Conservation (phyloP, 2,888 invertebrate species). For the Ophion slaviceki region DNA sequence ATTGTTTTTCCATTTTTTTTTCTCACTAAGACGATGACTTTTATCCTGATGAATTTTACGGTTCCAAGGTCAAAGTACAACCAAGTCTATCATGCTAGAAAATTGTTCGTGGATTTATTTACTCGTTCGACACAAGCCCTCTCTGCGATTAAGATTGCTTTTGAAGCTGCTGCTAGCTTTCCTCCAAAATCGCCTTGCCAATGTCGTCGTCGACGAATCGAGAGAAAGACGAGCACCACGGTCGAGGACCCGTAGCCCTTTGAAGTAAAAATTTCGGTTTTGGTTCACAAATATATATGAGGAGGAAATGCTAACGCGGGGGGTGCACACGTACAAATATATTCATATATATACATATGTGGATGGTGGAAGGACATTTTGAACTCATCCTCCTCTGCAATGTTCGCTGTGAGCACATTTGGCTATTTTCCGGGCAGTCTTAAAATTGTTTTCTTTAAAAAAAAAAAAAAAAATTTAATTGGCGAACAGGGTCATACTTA, state of each 20-base stretch:
- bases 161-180: conserved; percentile 60
- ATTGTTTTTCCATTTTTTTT: neutral
- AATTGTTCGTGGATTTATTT: conserved; percentile 10
- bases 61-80: neutral
- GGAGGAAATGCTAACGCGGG: neutral
- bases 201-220: conserved; percentile 21
- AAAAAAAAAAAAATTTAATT: neutral
- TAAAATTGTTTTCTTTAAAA: neutral
- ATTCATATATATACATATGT: neutral
- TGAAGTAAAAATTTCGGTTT: conserved; percentile 65
- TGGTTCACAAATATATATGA: neutral
- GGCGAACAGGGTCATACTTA: neutral
- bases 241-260: conserved; percentile 37
- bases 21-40: neutral
- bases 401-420: neutral
- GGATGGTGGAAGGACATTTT: neutral
- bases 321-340: neutral
- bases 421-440: neutral
- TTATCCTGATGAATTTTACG: conserved; percentile 4
- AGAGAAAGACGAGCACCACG: conserved; percentile 17
- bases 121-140: conserved; percentile 25
- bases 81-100: conserved; percentile 3
- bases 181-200: conserved; percentile 25
- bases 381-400: neutral
- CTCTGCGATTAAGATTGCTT: conserved; percentile 65